A percentile compares a stretch with the other conserved stretches of the same genome.
Conservation (phyloP, 2,113 vertebrate species). For the Phasianus colchicus region DNA sequence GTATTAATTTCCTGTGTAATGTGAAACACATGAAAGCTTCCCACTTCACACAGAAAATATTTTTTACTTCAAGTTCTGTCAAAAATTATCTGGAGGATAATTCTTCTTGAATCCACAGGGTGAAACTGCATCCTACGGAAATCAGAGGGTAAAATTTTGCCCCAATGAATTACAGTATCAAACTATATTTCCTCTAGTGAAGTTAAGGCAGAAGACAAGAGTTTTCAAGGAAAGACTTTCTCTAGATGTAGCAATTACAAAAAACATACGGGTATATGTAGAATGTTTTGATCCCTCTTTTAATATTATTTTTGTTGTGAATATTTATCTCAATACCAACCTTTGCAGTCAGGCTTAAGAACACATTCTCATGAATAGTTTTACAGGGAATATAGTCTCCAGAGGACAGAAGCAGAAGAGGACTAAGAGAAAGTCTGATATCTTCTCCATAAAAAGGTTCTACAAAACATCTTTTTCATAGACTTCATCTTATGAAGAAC, state of each 20-base stretch:
- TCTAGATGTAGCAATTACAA: background rate
- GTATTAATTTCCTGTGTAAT: background rate
- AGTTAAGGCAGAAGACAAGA: background rate
- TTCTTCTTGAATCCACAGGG: background rate
- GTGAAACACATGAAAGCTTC: background rate
- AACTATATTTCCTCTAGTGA: background rate
- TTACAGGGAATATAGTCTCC: background rate
- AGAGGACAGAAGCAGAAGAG: background rate
- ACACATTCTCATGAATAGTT: background rate
- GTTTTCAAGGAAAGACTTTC: background rate
- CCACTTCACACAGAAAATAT: background rate
- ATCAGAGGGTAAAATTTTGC: background rate
- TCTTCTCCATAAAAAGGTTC: background rate
- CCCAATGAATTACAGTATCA: background rate
- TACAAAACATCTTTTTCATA: background rate
- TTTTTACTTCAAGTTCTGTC: constrained; percentile 29
- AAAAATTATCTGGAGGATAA: background rate
- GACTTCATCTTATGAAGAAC: background rate
- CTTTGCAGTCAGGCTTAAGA: background rate
- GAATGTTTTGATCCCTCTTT: background rate
- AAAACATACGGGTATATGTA: background rate
- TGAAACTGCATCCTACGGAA: background rate
- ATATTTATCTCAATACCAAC: background rate
- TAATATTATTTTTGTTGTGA: background rate
- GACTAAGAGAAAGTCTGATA: background rate